Evolutionary conservation across 2,113 vertebrate species (phyloP).

Genomic region (Panurus biarmicus): DNA sequence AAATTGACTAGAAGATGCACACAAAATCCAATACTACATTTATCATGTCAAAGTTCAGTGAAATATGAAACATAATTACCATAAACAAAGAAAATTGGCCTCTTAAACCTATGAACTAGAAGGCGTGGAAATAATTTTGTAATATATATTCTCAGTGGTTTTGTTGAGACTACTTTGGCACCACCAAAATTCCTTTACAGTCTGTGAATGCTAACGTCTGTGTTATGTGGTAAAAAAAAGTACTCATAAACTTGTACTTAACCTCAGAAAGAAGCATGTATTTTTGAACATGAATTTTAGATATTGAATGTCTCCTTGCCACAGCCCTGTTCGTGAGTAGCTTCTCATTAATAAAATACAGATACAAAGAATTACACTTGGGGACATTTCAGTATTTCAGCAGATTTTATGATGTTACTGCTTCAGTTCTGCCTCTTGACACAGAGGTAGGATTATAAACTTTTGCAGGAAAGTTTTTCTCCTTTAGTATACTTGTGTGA

Average conservation of each 20-base stretch:
- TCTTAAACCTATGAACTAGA: constrained; percentile 7
- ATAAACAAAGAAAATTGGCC: not conserved
- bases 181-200: not conserved
- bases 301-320: not conserved
- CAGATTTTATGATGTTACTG: not conserved
- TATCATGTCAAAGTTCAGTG: constrained; percentile 19
- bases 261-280: not conserved
- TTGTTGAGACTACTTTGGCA: not conserved
- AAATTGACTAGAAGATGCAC: not conserved
- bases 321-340: not conserved
- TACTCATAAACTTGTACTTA: not conserved
- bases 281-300: not conserved
- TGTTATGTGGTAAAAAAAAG: not conserved
- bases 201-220: not conserved
- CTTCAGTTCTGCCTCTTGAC: not conserved
- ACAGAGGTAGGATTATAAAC: not conserved
- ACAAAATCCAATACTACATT: not conserved
- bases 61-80: constrained; percentile 2
- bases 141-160: not conserved
- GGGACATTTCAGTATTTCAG: not conserved
- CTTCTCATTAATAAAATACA: not conserved
- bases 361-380: not conserved
- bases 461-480: not conserved
- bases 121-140: constrained; percentile 7
- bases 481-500: not conserved